Percentiles rank a stretch among this genome's conserved stretches.
Evolutionary conservation across 2,797 vertebrate species (phyloP).

Genomic region (Hyperoplus lanceolatus): DNA sequence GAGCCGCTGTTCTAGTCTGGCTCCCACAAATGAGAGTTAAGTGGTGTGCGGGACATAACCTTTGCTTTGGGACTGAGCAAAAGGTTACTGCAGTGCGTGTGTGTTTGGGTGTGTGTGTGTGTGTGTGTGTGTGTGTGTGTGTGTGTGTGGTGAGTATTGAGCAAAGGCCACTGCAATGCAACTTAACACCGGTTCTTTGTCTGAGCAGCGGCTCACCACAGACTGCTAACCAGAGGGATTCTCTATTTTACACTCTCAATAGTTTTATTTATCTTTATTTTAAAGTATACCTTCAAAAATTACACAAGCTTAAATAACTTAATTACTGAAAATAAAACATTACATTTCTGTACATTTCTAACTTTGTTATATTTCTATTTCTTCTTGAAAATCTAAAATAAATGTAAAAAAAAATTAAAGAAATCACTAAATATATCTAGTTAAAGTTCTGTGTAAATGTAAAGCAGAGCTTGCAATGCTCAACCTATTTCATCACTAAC

Average conservation of each 20-base stretch:
- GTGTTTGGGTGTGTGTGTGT: slow-evolving; percentile 38
- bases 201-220: slow-evolving; percentile 54
- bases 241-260: slow-evolving; percentile 40
- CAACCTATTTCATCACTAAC: slow-evolving; percentile 53
- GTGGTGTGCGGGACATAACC: slow-evolving; percentile 66
- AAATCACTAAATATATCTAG: background rate
- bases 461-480: slow-evolving; percentile 29
- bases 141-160: slow-evolving; percentile 69
- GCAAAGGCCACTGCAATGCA: slow-evolving; percentile 77
- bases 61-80: slow-evolving; percentile 60
- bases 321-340: background rate
- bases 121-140: slow-evolving; percentile 34
- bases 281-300: slow-evolving; percentile 9
- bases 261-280: slow-evolving; percentile 28
- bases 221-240: slow-evolving; percentile 47
- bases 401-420: background rate
- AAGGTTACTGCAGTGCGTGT: slow-evolving; percentile 60
- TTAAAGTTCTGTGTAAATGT: slow-evolving; percentile 19
- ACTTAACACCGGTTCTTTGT: slow-evolving; percentile 82
- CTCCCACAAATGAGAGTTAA: slow-evolving; percentile 59
- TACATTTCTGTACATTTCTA: background rate
- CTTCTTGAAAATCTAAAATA: background rate
- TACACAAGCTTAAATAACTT: background rate
- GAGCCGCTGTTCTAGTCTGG: slow-evolving; percentile 60
- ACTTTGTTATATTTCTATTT: slow-evolving; percentile 13